Base-by-base conservation (phyloP, 1,140 invertebrate genomes). In the Drosophila arawakana region DNA sequence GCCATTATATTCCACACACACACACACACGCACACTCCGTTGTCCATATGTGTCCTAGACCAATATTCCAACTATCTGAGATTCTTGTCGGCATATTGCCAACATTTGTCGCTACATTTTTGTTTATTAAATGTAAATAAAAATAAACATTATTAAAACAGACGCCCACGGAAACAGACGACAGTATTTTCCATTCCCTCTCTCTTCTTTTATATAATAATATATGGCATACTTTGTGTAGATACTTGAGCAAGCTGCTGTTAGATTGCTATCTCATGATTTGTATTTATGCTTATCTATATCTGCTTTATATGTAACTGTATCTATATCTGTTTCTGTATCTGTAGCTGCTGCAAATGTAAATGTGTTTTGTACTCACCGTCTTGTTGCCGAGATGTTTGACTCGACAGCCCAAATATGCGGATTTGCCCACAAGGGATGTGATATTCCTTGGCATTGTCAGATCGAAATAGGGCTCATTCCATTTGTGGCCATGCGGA, bases 361-460 rank as follows among this genome's bases (percentile, higher is more conserved):
- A 35, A 34, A 34, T 79, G 54, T 39, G 34, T 49, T 11, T 71
- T 52, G 43, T 39, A 81, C 84, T 84, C 92, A 98, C 97, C 93
- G 97, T 97, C 94, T 97, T 95, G 82, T 98, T 96, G 11, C 96
- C 97, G 59, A 97, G 95, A 94, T 97, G 96, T 90, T 97, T 97
- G 37, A 97, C 97, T 73, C 96, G 94, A 92, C 97, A 98, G 84
- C 95, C 95, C 58, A 98, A 94, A 80, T 96, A 94, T n/a, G 96
- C 96, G 15, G 96, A 95, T 92, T 97, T 97, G 5, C 97, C 97
- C 34, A 97, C 96, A 39, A 97, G 96, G 3, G 96, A 95, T 8
- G 97, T 97, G 58, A 98, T 96, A 92, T 98, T 98, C 76, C 95
- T 93, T 6, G 96, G 95, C 25, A 96, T 96, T 67, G 96, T 95